phyloP scores from a whole-genome alignment of 1,140 invertebrate genomes.

The Vollenhovia emeryi region DNA sequence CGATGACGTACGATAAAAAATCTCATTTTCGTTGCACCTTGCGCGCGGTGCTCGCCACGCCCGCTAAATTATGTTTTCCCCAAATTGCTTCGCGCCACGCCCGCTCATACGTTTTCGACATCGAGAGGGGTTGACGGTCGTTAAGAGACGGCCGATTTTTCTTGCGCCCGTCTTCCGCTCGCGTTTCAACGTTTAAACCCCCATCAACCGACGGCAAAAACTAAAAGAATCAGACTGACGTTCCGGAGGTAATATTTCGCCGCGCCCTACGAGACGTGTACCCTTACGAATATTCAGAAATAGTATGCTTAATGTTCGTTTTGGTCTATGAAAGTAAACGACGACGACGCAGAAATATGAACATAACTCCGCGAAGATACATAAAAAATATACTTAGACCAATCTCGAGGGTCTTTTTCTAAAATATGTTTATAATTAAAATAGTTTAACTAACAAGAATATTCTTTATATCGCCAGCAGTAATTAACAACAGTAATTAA shows the following conservation, averaged over 20 bases:
- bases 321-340: not conserved
- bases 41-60: conserved; percentile 72
- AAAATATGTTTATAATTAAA: not conserved
- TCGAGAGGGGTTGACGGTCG: conserved; percentile 73
- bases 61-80: conserved; percentile 81
- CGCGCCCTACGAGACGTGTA: not conserved
- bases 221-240: conserved; percentile 6
- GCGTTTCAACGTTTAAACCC: conserved; percentile 60
- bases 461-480: too few species aligned
- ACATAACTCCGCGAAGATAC: not conserved
- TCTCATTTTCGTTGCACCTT: conserved; percentile 84
- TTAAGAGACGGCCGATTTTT: conserved; percentile 64
- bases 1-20: conserved; percentile 83
- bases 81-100: conserved; percentile 80
- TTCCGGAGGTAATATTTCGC: not conserved
- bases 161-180: conserved; percentile 52
- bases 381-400: not conserved
- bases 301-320: not conserved
- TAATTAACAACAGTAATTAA: too few species aligned
- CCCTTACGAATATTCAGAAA: not conserved
- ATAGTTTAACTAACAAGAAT: too few species aligned
- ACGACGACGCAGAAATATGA: not conserved
- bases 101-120: conserved; percentile 72
- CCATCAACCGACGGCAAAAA: conserved; percentile 26
- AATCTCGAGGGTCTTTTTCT: not conserved